A percentile compares a stretch with the other conserved stretches of the same genome.
These are phyloP conservation scores for Brachionus calyciflorus DNA, from an alignment of 1,140 invertebrate species.

Conservation along the genomic window DNA sequence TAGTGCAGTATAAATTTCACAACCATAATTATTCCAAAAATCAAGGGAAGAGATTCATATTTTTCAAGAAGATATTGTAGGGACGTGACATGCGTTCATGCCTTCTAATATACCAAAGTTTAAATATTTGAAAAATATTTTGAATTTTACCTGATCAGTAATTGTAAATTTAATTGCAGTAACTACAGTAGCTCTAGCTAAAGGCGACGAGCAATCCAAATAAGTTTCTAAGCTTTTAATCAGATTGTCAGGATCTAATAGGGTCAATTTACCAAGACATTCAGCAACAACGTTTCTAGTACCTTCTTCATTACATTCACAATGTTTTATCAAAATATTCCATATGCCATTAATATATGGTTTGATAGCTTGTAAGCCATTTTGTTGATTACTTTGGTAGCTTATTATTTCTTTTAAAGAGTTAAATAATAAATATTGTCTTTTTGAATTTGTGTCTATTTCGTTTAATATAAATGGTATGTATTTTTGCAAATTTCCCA, in stretches of 20 bases:
- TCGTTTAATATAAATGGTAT: constrained; percentile 89
- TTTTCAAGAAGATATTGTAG: no score
- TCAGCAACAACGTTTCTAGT: constrained; percentile 96
- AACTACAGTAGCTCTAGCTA: constrained; percentile 91
- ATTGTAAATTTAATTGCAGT: constrained; percentile 98
- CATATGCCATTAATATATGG: constrained; percentile 49
- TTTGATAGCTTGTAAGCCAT: constrained; percentile 46
- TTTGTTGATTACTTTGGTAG: constrained; percentile 35
- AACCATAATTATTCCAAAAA: no score
- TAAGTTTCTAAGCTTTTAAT: constrained; percentile 57
- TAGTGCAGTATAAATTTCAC: no score
- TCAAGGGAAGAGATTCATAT: no score
- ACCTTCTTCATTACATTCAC: constrained; percentile 89
- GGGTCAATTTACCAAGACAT: constrained; percentile 90
- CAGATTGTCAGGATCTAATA: constrained; percentile 78
- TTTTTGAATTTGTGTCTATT: constrained; percentile 84
- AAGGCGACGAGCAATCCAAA: constrained; percentile 65
- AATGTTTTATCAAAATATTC: constrained; percentile 76
- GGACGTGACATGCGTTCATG: no score
- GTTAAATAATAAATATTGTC: constrained; percentile 91
- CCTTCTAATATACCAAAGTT: constrained; percentile 42
- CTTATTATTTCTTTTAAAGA: constrained; percentile 84
- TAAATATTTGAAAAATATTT: not conserved
- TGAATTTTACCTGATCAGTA: constrained; percentile 69
- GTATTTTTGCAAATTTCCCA: constrained; percentile 88